phyloP scores from a whole-genome alignment of 53 echinoderm and acorn worm genomes.

The Actinopyga echinites region DNA sequence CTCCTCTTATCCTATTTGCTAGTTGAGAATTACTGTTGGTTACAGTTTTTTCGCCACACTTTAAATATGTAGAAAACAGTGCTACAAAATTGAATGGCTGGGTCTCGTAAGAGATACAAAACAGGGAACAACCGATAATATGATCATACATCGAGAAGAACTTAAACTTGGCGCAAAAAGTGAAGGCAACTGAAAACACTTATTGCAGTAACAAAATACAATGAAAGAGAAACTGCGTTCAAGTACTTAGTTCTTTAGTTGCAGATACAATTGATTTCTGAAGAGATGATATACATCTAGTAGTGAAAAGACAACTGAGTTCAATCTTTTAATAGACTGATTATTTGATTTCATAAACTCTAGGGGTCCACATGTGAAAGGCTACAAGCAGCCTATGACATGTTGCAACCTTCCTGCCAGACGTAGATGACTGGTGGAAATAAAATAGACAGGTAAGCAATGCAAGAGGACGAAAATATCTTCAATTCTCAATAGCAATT shows the following conservation, averaged over 20 bases:
- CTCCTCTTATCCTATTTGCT: slow-evolving; percentile 52
- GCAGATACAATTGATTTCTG: slow-evolving; percentile 58
- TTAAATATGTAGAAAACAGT: slow-evolving; percentile 43
- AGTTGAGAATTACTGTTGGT: slow-evolving; percentile 27
- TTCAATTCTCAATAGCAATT: no score
- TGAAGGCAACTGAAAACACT: background rate
- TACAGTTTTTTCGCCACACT: slow-evolving; percentile 56
- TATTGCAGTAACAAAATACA: background rate
- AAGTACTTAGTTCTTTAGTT: slow-evolving; percentile 18
- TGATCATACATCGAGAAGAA: slow-evolving; percentile 64
- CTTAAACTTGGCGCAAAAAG: background rate
- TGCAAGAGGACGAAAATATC: no score
- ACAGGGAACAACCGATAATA: slow-evolving; percentile 42
- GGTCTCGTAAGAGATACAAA: no score
- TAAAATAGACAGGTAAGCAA: no score
- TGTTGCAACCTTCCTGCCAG: background rate
- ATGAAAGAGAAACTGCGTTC: background rate
- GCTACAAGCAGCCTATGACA: slow-evolving; percentile 6
- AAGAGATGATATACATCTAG: slow-evolving; percentile 36
- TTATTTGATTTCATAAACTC: slow-evolving; percentile 56
- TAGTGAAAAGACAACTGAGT: slow-evolving; percentile 54
- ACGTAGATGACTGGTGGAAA: no score
- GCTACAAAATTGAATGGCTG: no score
- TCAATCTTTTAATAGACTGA: slow-evolving; percentile 48
- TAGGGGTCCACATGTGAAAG: background rate